A percentile compares a stretch with the other conserved stretches of the same genome.
Conservation (phyloP, 2,888 invertebrate species). For the Rapana venosa region DNA sequence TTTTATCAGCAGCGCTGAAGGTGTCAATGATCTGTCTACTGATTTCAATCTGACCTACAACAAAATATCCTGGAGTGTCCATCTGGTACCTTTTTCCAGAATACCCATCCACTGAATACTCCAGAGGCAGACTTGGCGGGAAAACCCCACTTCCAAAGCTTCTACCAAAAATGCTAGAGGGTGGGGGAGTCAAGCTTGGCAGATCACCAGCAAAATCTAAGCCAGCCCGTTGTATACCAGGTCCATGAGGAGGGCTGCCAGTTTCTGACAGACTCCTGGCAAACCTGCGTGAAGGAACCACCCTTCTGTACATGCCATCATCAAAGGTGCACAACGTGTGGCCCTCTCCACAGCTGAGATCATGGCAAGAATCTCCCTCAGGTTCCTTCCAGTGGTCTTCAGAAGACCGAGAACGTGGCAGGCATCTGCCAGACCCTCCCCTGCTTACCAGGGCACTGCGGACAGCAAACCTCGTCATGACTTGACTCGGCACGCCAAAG, state of each 20-base stretch:
- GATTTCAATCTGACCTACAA: neutral
- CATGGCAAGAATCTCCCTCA: neutral
- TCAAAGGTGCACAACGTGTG: neutral
- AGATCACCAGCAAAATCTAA: neutral
- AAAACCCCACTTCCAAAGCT: neutral
- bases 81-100: neutral
- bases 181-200: too few species aligned
- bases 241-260: neutral
- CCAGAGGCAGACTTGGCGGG: neutral
- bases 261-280: neutral
- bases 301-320: constrained; percentile 7
- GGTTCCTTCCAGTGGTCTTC: neutral
- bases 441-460: neutral
- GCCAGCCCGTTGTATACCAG: neutral
- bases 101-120: neutral
- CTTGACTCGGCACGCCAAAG: neutral
- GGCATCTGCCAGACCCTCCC: neutral
- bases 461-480: neutral
- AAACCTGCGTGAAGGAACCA: neutral
- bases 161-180: too few species aligned
- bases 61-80: constrained; percentile 19
- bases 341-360: neutral
- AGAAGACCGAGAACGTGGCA: neutral
- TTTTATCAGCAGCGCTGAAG: neutral
- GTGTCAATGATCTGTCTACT: neutral